Evolutionary conservation across 2,797 vertebrate species (phyloP).

Genomic region (Peromyscus nudipes): DNA sequence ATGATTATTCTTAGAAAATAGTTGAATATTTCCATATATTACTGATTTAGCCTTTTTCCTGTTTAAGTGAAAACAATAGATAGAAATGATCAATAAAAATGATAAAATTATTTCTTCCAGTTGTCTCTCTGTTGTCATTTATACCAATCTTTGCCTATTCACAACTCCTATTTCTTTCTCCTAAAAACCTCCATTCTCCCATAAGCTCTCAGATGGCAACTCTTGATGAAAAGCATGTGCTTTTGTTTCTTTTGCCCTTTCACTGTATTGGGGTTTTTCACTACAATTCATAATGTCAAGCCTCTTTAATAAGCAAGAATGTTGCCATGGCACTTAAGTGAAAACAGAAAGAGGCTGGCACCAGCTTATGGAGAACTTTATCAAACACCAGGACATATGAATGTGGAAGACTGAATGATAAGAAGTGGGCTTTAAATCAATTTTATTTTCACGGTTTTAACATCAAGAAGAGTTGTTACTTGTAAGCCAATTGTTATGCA

Average conservation of each 20-base stretch:
- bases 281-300: constrained; percentile 82
- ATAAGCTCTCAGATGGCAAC: constrained; percentile 16
- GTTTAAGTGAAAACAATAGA: background rate
- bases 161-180: constrained; percentile 33
- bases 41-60: background rate
- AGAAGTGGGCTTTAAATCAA: constrained; percentile 89
- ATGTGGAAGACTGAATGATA: constrained; percentile 88
- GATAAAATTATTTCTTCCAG: background rate
- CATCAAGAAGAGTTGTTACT: constrained; percentile 90
- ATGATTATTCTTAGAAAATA: constrained; percentile 36
- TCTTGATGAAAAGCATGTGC: constrained; percentile 87
- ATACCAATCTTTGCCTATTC: background rate
- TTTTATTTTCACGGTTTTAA: constrained; percentile 90
- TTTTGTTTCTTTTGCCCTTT: constrained; percentile 84
- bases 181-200: constrained; percentile 24
- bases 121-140: background rate
- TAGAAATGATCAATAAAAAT: background rate
- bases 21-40: background rate
- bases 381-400: constrained; percentile 87
- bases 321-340: constrained; percentile 83
- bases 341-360: constrained; percentile 75
- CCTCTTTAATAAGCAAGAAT: constrained; percentile 87
- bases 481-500: constrained; percentile 92
- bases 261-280: constrained; percentile 59
- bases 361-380: constrained; percentile 80